Base-by-base conservation (phyloP, 1,140 invertebrate species). In the Conus betulinus region DNA sequence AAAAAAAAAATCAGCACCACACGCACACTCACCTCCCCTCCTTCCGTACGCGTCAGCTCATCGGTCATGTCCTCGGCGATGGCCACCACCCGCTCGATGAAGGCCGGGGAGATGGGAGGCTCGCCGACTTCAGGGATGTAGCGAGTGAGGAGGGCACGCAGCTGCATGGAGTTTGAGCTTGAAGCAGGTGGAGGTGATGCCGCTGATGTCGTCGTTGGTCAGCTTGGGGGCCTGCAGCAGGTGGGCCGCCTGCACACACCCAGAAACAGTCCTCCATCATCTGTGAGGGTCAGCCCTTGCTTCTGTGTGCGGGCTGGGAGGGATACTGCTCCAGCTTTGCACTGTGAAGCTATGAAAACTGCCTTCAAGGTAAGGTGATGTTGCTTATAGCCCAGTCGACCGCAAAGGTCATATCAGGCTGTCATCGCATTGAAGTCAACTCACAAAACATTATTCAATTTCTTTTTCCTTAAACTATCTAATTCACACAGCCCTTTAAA, bases 81-180 rank as follows among this genome's bases (percentile, higher is more conserved):
- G 97, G 94, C 90, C 96, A 97, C 79, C 3, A 94, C 90, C 7
- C 92, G 84, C 60, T 94, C 92, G 15, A 94, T 91, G 13, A 95
- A 91, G 39, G 91, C 90, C 20, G 91, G 91, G 55, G 94, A 96
- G 94, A 83, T 96, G 94, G 90, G 97, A 96, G 93, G 97, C 87
- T 95, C 95, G 96, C 89, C 95, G 89, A 11, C 98, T 97, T 96
- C 96, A 0, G 97, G 96, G 92, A 97, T 97, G 96, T 98, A 99
- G 91, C 97, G 97, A 92, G 97, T 97, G 17, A 99, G 95, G 87
- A 99, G 91, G 51, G 92, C 92, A 17, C 93, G 92, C 84, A 99
- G 96, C 96, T 99, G 99, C 39, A 99, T 96, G 0, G 98, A 99
- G 96, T 99, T 99, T 99, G 15, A 99, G 96, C 93, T 99, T 99